Conservation (phyloP, 1,140 invertebrate genomes). For the Orussus abietinus region DNA sequence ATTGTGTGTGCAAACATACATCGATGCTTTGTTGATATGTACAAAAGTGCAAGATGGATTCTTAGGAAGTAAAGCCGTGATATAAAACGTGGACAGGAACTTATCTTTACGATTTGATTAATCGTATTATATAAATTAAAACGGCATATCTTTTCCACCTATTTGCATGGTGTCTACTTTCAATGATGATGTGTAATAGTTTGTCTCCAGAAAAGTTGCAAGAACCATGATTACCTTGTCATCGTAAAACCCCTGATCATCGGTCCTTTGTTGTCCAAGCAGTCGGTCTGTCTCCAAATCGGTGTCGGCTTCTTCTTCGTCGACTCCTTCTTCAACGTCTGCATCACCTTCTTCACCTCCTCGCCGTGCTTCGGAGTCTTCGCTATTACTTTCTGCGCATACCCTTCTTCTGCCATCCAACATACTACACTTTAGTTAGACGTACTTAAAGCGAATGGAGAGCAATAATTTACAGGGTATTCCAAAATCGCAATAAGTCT, state of each 20-base stretch:
- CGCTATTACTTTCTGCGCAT: conserved; percentile 46
- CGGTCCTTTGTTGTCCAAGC: conserved; percentile 82
- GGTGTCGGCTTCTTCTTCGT: conserved; percentile 78
- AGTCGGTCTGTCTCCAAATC: conserved; percentile 86
- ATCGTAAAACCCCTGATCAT: conserved; percentile 87
- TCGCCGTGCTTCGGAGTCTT: conserved; percentile 43
- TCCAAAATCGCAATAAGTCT: conserved; percentile 20
- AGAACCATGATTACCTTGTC: conserved; percentile 62
- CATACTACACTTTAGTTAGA: conserved; percentile 53
- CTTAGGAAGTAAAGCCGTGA: too few species aligned
- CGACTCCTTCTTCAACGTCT: conserved; percentile 45
- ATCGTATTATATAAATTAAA: too few species aligned
- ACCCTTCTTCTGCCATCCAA: conserved; percentile 49
- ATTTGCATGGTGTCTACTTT: too few species aligned
- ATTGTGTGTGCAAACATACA: too few species aligned
- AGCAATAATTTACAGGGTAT: conserved; percentile 22
- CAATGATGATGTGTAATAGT: too few species aligned
- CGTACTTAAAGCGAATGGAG: conserved; percentile 31
- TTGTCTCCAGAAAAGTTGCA: too few species aligned
- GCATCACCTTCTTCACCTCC: conserved; percentile 41
- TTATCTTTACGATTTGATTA: too few species aligned
- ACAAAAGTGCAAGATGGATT: too few species aligned
- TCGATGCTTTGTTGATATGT: too few species aligned
- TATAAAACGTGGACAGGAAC: too few species aligned
- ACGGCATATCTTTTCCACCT: too few species aligned